Evolutionary conservation across 2,113 vertebrate species (phyloP), one percentile per base, ranked within the genome.

Genomic region (Astur gentilis): DNA sequence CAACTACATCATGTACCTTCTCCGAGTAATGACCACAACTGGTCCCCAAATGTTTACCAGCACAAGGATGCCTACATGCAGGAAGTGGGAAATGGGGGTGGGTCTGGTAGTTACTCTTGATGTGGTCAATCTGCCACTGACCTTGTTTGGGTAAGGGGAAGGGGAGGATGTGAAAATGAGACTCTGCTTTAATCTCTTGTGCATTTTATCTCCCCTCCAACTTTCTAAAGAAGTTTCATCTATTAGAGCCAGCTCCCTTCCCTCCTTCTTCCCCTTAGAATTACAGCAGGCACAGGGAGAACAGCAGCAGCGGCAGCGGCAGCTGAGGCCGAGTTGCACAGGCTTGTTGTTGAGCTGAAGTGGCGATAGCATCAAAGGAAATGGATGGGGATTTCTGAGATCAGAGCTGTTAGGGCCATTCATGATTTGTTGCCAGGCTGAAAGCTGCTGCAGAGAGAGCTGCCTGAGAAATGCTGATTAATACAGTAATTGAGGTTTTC

Each of bases 81-180:
- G 98, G 98, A 98, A 98, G 97, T 97, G 97, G 97, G 97, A 98
- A 98, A 96, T 97, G 98, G 97, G 98, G 95, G 97, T 97, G 98
- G 97, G 97, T 96, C 96, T 98, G 94, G 92, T 97, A 96, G 98
- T 98, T 98, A 98, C 98, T 97, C 98, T 98, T 99, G 99, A 99
- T 99, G 99, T 99, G 99, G 99, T 99, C 98, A 99, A 98, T 98
- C 98, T 98, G 98, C 98, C 98, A 98, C 98, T 99, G 98, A 98
- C 98, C 97, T 97, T 98, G 95, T 98, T 98, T 98, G 97, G 95
- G 94, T 84, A 97, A 94, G 93, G 86, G 87, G 95, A 97, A 97
- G 97, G 97, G 98, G 97, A 98, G 98, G 97, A 97, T 98, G 96
- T 96, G 95, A 97, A 98, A 98, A 97, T 97, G 97, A 98, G 97